These are phyloP conservation scores for Sebastes steindachneri DNA, from an alignment of 2,797 vertebrate species.

Conservation along the genomic window DNA sequence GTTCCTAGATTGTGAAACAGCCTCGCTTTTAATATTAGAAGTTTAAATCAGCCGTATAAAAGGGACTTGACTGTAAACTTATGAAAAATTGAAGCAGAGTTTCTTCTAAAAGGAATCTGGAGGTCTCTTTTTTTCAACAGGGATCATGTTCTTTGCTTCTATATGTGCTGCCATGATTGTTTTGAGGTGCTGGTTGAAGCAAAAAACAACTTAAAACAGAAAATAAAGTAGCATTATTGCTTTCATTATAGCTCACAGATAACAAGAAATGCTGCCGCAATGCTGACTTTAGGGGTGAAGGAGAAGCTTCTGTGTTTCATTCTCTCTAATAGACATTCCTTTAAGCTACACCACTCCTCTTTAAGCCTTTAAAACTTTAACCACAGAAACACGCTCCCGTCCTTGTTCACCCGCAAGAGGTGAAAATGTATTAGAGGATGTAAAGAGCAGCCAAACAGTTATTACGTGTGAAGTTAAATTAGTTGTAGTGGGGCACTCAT, in stretches of 20 bases:
- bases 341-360: background rate
- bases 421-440: background rate
- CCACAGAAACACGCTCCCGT: background rate
- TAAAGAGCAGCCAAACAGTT: background rate
- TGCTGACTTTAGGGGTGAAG: background rate
- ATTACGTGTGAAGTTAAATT: slow-evolving; percentile 2
- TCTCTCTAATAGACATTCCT: background rate
- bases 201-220: background rate
- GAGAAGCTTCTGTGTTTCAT: background rate
- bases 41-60: background rate
- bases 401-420: background rate
- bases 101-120: background rate
- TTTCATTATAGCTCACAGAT: background rate
- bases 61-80: background rate
- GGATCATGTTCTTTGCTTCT: background rate
- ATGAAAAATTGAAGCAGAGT: background rate
- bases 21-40: background rate
- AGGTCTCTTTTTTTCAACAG: background rate
- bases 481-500: background rate
- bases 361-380: background rate
- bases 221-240: background rate
- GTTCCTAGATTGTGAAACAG: background rate
- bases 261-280: background rate
- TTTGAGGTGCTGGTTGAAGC: background rate
- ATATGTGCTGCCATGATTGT: background rate